Evolutionary conservation across 1,140 invertebrate genomes (phyloP).

Genomic region (Medauroidea extradentata): DNA sequence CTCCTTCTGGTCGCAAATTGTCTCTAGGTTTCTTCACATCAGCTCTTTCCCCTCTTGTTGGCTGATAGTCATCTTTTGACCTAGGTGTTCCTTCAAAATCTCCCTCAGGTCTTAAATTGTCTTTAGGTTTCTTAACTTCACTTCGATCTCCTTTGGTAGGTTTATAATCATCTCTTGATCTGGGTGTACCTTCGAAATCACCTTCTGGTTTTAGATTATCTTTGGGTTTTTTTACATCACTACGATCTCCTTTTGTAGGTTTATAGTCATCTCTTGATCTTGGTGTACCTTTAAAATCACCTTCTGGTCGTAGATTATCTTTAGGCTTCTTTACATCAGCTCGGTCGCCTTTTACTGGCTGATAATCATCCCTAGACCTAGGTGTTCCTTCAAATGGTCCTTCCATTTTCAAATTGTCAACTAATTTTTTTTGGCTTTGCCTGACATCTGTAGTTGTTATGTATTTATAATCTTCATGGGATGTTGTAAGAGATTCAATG

Average conservation of each 20-base stretch:
- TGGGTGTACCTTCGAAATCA: conserved; percentile 48
- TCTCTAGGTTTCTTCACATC: conserved; percentile 8
- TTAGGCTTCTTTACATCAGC: conserved; percentile 37
- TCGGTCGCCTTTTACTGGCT: conserved; percentile 31
- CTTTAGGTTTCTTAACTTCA: conserved; percentile 47
- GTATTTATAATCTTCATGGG: conserved; percentile 52
- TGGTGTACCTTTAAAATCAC: conserved; percentile 45
- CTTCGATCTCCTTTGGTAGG: conserved; percentile 48
- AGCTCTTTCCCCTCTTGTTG: conserved; percentile 28
- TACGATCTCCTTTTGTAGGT: conserved; percentile 46
- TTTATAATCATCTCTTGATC: conserved; percentile 46
- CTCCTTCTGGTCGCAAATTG: conserved; percentile 33
- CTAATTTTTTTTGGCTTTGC: conserved; percentile 29
- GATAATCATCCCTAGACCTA: conserved; percentile 21
- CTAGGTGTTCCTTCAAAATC: conserved; percentile 38
- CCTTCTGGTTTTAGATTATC: conserved; percentile 61
- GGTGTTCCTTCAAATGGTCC: conserved; percentile 50
- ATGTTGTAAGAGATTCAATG: conserved; percentile 46
- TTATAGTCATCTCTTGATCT: conserved; percentile 40
- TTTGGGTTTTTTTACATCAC: conserved; percentile 52
- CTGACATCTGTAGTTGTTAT: conserved; percentile 30
- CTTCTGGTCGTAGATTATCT: conserved; percentile 48
- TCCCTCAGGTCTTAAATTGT: conserved; percentile 55
- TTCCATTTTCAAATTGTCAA: conserved; percentile 55
- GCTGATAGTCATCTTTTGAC: conserved; percentile 39